Conservation (phyloP, 2,888 invertebrate species). For the Cheilosia vernalis region DNA sequence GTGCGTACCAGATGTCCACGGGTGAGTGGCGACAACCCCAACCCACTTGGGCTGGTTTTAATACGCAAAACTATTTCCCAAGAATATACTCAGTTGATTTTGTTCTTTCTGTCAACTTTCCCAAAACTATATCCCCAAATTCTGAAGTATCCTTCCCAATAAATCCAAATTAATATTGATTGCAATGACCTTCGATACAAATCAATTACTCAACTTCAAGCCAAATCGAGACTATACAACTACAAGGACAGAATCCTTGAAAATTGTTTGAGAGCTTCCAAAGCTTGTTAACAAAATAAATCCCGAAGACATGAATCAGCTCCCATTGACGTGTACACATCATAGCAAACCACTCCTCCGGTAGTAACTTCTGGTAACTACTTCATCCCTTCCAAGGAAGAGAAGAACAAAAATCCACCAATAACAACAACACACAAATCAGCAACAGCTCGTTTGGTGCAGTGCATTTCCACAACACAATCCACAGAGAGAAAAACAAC, state of each 20-base stretch:
- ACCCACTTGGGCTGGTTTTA: too few species aligned
- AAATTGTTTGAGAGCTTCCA: not conserved
- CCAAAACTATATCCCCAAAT: too few species aligned
- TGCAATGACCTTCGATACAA: not conserved
- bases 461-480: conserved; percentile 28
- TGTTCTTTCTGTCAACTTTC: too few species aligned
- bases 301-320: conserved; percentile 5
- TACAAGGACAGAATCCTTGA: not conserved
- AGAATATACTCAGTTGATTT: too few species aligned
- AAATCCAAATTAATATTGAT: not conserved
- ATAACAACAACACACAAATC: not conserved
- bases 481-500: conserved; percentile 38
- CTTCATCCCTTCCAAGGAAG: not conserved
- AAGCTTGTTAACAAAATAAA: not conserved
- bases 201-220: not conserved
- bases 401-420: not conserved
- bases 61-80: too few species aligned
- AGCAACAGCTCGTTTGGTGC: conserved; percentile 38
- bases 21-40: too few species aligned
- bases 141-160: too few species aligned
- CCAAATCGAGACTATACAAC: not conserved
- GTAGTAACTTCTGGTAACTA: conserved; percentile 1
- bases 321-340: not conserved
- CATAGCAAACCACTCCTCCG: not conserved
- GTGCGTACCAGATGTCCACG: too few species aligned